These are phyloP conservation scores for Typhlichthys subterraneus DNA, from an alignment of 2,797 vertebrate species.

Conservation along the genomic window DNA sequence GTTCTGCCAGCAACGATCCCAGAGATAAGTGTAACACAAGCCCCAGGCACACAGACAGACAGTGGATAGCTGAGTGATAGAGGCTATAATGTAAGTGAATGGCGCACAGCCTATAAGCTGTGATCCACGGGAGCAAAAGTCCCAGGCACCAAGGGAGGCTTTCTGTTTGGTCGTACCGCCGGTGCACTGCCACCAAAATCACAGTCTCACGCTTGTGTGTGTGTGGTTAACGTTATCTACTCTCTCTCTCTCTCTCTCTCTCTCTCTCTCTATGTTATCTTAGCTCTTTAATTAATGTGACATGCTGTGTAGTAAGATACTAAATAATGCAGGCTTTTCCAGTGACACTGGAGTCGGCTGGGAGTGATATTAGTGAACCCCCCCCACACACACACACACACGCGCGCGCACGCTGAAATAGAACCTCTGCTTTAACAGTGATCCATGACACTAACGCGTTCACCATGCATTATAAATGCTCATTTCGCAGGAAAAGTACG, in stretches of 20 bases:
- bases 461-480: constrained; percentile 16
- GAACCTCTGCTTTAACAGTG: constrained; percentile 20
- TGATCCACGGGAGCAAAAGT: constrained; percentile 45
- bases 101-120: constrained; percentile 34
- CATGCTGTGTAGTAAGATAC: constrained; percentile 69
- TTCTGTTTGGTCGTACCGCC: constrained; percentile 54
- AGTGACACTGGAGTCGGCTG: constrained; percentile 63
- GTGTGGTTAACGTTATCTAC: constrained; percentile 31
- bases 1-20: constrained; percentile 61
- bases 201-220: constrained; percentile 28
- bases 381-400: constrained; percentile 9
- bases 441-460: constrained; percentile 2
- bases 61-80: constrained; percentile 65
- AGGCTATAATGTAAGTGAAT: constrained; percentile 59
- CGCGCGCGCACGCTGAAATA: constrained; percentile 16
- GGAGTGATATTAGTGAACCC: constrained; percentile 58
- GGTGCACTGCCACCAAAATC: constrained; percentile 50
- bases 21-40: constrained; percentile 61
- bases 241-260: neutral
- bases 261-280: constrained; percentile 45
- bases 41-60: constrained; percentile 50
- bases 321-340: constrained; percentile 76
- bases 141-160: constrained; percentile 39
- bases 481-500: constrained; percentile 7
- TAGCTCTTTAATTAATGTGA: constrained; percentile 72